Evolutionary conservation across 2,888 invertebrate genomes (phyloP), one percentile per base, ranked within the genome.

Genomic region (Mesorhabditis spiculigera): DNA sequence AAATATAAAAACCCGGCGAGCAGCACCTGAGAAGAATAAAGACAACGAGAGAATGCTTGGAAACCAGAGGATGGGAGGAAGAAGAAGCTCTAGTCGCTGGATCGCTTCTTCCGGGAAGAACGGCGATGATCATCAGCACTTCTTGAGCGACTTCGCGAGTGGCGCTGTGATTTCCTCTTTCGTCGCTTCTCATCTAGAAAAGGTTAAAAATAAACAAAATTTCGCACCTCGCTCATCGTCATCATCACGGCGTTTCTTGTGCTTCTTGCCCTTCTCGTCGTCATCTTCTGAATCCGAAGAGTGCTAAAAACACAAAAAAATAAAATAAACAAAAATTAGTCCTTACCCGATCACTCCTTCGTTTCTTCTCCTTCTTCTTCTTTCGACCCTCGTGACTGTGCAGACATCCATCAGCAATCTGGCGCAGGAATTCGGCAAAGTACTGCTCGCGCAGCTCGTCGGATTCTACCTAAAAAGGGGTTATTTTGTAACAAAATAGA

Each of bases 401-500:
- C 42, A 75, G 75, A 68, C 81, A 81, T 28, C 76, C 66, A 41
- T 79, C 82, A 65, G 61, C 71, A 16, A 76, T 68, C 28, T 74
- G 70, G 28, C 68, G 69, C n/a, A 87, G 80, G 76, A 86, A 89
- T 70, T 88, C 88, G 74, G 91, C 92, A 86, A 91, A 93, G 73
- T 92, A 88, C 72, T 91, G 89, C 65, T 91, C 90, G 67, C 93
- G 90, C 82, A 95, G 95, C 63, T 91, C 91, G 79, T 95, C 93
- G 28, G 90, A 86, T 0, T 90, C 89, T 68, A 75, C 10, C 75
- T 75, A 68, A 63, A 71, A 1, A 16, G 42, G n/a, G 5, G 42
- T 68, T 63, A 43, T n/a, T 41, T 6, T 58, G n/a, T 2, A 43
- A 63, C 5, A 44, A 61, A 5, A 63, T 5, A n/a, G n/a, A 13